Percentiles rank a stretch among this genome's conserved stretches.
Evolutionary conservation across 2,797 vertebrate genomes (phyloP).

Genomic region (Sitta carolinensis): DNA sequence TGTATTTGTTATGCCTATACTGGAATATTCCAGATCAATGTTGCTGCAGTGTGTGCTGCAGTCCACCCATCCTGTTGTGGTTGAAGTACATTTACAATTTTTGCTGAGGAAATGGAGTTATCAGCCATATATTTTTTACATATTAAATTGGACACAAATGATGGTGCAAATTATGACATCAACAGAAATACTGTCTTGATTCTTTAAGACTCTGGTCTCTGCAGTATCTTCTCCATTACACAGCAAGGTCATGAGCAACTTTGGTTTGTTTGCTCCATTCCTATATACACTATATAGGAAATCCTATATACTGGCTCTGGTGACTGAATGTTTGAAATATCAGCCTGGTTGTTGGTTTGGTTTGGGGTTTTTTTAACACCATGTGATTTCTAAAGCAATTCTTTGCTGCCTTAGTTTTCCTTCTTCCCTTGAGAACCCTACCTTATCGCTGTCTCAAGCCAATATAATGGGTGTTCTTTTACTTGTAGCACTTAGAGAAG

Average conservation of each 20-base stretch:
- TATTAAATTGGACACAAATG: not conserved
- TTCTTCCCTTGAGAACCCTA: not conserved
- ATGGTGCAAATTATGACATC: not conserved
- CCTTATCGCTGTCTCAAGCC: not conserved
- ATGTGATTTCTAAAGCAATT: not conserved
- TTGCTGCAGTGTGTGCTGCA: not conserved
- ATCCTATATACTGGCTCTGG: not conserved
- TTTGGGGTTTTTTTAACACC: not conserved
- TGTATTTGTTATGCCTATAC: not conserved
- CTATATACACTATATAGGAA: not conserved
- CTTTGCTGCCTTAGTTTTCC: not conserved
- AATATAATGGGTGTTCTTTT: accelerated
- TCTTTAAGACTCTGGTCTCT: not conserved
- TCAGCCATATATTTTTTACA: not conserved
- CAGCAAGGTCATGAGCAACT: not conserved
- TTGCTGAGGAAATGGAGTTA: not conserved
- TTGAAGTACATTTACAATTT: not conserved
- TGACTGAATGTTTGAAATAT: not conserved
- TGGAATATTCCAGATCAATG: not conserved
- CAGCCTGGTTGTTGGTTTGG: not conserved
- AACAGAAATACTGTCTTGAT: not conserved
- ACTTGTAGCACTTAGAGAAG: not conserved
- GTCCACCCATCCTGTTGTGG: not conserved
- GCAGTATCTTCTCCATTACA: not conserved
- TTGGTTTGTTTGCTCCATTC: not conserved